These are phyloP conservation scores for Hemaris fuciformis DNA, from an alignment of 2,888 invertebrate species.

Conservation along the genomic window DNA sequence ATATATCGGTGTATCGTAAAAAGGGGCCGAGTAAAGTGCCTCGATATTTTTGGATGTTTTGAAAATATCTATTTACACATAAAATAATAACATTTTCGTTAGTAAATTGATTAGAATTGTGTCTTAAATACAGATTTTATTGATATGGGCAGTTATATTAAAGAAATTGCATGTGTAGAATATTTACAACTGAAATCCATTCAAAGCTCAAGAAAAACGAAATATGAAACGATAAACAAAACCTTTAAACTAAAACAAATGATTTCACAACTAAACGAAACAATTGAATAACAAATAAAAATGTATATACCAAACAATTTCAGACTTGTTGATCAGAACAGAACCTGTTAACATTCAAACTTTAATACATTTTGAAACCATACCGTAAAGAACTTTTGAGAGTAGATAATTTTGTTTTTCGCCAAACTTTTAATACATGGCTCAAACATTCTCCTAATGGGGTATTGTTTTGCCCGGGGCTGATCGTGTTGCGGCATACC, in stretches of 20 bases:
- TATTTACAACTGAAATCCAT: too few species aligned
- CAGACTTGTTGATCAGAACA: too few species aligned
- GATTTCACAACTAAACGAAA: too few species aligned
- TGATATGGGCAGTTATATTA: too few species aligned
- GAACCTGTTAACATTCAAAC: neutral
- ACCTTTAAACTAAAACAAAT: too few species aligned
- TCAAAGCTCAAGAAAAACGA: too few species aligned
- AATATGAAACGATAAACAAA: too few species aligned
- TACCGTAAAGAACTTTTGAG: conserved; percentile 1
- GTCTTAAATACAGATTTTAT: too few species aligned
- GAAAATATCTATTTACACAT: neutral
- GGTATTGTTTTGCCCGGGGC: conserved; percentile 13
- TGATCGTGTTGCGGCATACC: conserved; percentile 14
- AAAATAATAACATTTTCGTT: neutral
- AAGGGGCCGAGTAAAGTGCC: neutral
- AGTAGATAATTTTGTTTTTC: conserved; percentile 10
- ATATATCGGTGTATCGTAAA: neutral
- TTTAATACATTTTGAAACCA: conserved; percentile 9
- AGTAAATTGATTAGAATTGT: too few species aligned
- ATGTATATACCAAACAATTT: too few species aligned
- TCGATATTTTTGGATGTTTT: neutral
- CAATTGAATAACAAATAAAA: too few species aligned
- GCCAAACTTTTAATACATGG: conserved; percentile 10
- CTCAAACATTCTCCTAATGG: conserved; percentile 8
- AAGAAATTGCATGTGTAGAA: too few species aligned